Evolutionary conservation across 2,888 invertebrate genomes (phyloP).

Genomic region (Epinotia ramella): DNA sequence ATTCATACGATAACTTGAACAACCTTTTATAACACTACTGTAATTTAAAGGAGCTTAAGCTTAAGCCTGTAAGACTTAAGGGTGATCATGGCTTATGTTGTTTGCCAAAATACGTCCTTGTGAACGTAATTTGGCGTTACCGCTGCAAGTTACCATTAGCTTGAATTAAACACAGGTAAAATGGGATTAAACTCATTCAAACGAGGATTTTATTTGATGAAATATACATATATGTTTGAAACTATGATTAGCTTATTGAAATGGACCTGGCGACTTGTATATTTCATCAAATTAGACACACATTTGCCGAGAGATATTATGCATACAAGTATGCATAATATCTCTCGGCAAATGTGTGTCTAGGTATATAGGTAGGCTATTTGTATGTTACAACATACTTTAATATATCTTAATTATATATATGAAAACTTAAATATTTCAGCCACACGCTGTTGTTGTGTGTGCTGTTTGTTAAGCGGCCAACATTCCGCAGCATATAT

Average conservation of each 20-base stretch:
- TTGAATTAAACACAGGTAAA: conserved; percentile 4
- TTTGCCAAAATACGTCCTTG: background rate
- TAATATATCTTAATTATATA: too few species aligned
- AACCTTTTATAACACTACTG: background rate
- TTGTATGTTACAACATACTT: too few species aligned
- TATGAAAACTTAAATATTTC: too few species aligned
- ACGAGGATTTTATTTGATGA: background rate
- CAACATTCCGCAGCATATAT: too few species aligned
- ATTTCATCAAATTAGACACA: too few species aligned
- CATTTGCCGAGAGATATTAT: too few species aligned
- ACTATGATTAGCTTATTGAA: conserved; percentile 5
- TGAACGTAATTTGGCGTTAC: background rate
- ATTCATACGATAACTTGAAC: background rate
- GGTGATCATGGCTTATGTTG: background rate
- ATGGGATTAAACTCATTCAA: background rate
- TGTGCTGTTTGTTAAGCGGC: too few species aligned
- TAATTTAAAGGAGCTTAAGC: background rate
- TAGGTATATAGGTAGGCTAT: too few species aligned
- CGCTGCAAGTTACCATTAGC: background rate
- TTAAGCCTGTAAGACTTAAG: background rate
- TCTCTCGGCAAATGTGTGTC: too few species aligned
- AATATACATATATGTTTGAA: background rate
- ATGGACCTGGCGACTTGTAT: background rate
- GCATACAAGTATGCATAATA: too few species aligned
- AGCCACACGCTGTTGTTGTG: too few species aligned